phyloP scores from a whole-genome alignment of 2,113 vertebrate species.

The Protomyctophum bolini region DNA sequence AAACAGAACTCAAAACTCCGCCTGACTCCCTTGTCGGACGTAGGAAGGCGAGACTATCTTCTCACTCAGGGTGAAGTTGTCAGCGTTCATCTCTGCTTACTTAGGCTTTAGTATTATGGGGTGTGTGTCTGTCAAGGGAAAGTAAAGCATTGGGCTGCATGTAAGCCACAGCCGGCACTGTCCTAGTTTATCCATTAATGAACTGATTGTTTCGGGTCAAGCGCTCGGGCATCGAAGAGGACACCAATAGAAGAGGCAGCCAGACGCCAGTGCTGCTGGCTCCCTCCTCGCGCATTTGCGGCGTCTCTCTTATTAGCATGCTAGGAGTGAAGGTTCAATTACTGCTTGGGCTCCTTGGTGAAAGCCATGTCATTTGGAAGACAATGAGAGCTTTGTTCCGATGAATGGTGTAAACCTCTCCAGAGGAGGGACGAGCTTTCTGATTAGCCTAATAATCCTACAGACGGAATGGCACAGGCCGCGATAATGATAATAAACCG shows the following conservation, averaged over 20 bases:
- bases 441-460: constrained; percentile 62
- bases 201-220: constrained; percentile 14
- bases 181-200: neutral
- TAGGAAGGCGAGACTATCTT: constrained; percentile 87
- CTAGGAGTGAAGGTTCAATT: constrained; percentile 11
- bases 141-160: no score
- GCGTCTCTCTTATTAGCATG: neutral
- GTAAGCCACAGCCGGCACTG: no score
- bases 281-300: neutral
- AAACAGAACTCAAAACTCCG: no score
- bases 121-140: no score
- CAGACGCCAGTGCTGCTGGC: no score
- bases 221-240: constrained; percentile 2
- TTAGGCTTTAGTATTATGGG: no score
- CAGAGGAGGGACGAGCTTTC: constrained; percentile 34
- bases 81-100: constrained; percentile 81
- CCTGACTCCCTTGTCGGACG: constrained; percentile 87
- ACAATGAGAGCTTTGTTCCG: constrained; percentile 46
- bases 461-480: constrained; percentile 42
- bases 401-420: constrained; percentile 38
- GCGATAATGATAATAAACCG: constrained; percentile 59
- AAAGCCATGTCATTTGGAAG: constrained; percentile 38
- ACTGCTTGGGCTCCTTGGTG: constrained; percentile 19
- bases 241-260: neutral
- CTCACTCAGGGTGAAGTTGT: constrained; percentile 84